Conservation (phyloP, 2,113 vertebrate genomes). For the Octodon degus region DNA sequence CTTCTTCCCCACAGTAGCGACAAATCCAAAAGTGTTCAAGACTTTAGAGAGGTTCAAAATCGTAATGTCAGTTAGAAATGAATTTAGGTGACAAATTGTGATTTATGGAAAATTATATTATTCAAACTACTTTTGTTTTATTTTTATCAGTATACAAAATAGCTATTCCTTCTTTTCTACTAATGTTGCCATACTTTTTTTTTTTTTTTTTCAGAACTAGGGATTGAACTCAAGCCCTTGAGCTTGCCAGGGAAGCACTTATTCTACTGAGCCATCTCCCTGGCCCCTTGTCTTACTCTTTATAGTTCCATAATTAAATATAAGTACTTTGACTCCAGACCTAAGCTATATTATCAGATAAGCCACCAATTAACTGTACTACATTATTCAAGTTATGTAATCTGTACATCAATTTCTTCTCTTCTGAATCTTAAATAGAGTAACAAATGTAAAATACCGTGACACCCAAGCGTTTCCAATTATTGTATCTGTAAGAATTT, state of each 20-base stretch:
- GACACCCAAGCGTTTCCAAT: not conserved
- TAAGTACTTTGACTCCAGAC: conserved; percentile 5
- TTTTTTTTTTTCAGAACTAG: too few relatives aligned
- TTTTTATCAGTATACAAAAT: not conserved
- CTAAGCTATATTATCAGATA: conserved; percentile 25
- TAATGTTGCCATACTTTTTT: not conserved
- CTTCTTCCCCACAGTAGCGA: not conserved
- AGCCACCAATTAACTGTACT: not conserved
- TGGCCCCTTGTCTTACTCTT: not conserved
- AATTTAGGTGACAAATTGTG: not conserved
- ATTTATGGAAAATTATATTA: not conserved
- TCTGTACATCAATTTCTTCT: not conserved
- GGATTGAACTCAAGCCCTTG: too few relatives aligned
- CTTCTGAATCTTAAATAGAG: not conserved
- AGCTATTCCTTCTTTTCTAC: not conserved
- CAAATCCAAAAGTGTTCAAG: not conserved
- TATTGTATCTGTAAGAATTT: conserved; percentile 22
- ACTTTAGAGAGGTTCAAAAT: conserved; percentile 12
- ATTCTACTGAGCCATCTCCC: too few relatives aligned
- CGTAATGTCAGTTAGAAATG: conserved; percentile 2
- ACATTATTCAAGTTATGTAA: not conserved
- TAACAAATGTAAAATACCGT: not conserved
- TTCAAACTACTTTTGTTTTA: not conserved
- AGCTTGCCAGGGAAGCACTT: too few relatives aligned
- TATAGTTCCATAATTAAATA: not conserved